Evolutionary conservation across 2,888 invertebrate genomes (phyloP).

Genomic region (Ennomos fuscantarius): DNA sequence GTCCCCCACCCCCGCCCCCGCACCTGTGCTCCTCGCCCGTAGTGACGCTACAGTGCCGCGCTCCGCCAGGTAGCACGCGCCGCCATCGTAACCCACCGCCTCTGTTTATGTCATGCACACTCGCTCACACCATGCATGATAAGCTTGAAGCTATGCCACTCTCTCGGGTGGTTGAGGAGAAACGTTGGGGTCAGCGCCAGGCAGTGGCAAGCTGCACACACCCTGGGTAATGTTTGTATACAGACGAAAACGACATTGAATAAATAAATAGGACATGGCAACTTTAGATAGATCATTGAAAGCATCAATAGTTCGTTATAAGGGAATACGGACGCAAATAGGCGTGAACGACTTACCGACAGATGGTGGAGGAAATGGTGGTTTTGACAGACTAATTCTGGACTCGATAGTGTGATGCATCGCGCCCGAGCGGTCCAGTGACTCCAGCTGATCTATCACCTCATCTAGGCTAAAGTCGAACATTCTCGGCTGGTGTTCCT

Average conservation of each 20-base stretch:
- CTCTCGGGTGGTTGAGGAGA: too few relatives aligned
- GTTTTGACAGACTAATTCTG: constrained; percentile 54
- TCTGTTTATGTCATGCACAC: constrained; percentile 52
- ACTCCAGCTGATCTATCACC: constrained; percentile 54
- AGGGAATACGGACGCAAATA: too few relatives aligned
- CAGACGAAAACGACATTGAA: too few relatives aligned
- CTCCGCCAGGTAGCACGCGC: constrained; percentile 63
- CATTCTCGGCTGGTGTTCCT: constrained; percentile 54
- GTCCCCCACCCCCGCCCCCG: constrained; percentile 8
- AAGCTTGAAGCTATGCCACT: constrained; percentile 15
- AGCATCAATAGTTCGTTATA: too few relatives aligned
- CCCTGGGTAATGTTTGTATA: background rate
- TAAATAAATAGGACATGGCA: too few relatives aligned
- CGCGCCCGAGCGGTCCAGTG: constrained; percentile 69
- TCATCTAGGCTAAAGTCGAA: constrained; percentile 55
- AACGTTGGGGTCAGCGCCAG: too few relatives aligned
- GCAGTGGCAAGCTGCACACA: background rate
- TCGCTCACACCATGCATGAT: constrained; percentile 29
- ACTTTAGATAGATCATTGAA: too few relatives aligned
- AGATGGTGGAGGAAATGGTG: constrained; percentile 65
- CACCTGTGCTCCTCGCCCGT: constrained; percentile 18
- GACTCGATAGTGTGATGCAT: constrained; percentile 67
- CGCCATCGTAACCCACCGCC: constrained; percentile 68
- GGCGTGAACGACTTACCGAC: constrained; percentile 58
- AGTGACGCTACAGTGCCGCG: constrained; percentile 35